A percentile compares a stretch with the other conserved stretches of the same genome.
phyloP scores from a whole-genome alignment of 2,113 vertebrate genomes.

The Thamnophis sirtalis region DNA sequence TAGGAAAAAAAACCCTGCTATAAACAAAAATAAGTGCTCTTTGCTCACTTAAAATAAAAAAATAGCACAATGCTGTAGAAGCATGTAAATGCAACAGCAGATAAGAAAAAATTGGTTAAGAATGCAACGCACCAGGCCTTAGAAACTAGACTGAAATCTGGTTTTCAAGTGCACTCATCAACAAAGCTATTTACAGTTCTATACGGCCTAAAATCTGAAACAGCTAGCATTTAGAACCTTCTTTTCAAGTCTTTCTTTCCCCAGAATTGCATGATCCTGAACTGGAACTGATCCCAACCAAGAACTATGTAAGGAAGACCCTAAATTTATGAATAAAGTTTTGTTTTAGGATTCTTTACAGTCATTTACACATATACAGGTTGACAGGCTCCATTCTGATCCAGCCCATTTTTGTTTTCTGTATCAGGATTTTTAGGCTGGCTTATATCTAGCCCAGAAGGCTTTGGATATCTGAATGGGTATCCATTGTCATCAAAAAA shows the following conservation, averaged over 20 bases:
- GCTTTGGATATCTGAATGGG: conserved; percentile 92
- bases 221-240: conserved; percentile 45
- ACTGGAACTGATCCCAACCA: conserved; percentile 20
- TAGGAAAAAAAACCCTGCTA: conserved; percentile 66
- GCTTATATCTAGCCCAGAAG: conserved; percentile 66
- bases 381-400: conserved; percentile 83
- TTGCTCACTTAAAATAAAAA: conserved; percentile 58
- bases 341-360: conserved; percentile 47
- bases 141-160: conserved; percentile 49
- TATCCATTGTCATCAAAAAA: conserved; percentile 98
- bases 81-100: conserved; percentile 51
- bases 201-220: conserved; percentile 38
- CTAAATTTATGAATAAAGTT: conserved; percentile 50
- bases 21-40: conserved; percentile 82
- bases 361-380: conserved; percentile 90
- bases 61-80: conserved; percentile 61
- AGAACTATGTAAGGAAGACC: conserved; percentile 41
- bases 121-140: conserved; percentile 43
- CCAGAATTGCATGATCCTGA: conserved; percentile 19
- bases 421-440: conserved; percentile 54
- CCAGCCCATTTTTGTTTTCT: conserved; percentile 55
- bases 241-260: conserved; percentile 29
- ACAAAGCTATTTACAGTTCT: conserved; percentile 48
- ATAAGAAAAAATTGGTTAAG: conserved; percentile 50
- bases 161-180: conserved; percentile 56